phyloP scores from a whole-genome alignment of 2,888 invertebrate genomes.

The Dromius quadrimaculatus region DNA sequence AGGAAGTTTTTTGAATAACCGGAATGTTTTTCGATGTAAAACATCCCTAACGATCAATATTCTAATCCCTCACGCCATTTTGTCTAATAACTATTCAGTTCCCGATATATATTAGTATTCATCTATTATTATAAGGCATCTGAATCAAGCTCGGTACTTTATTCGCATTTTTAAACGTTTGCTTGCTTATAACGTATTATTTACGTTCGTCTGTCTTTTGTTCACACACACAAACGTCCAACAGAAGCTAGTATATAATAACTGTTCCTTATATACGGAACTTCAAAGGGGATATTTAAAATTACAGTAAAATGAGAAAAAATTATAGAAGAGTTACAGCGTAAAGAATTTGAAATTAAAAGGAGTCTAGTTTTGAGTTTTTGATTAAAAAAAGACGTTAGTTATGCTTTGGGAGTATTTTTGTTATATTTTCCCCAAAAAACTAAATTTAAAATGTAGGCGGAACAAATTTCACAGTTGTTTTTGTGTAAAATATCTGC shows the following conservation, averaged over 20 bases:
- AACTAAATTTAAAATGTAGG: too few species aligned
- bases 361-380: slow-evolving; percentile 14
- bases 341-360: slow-evolving; percentile 30
- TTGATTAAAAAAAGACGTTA: slow-evolving; percentile 25
- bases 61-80: slow-evolving; percentile 20
- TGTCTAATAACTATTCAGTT: slow-evolving; percentile 14
- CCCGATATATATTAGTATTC: slow-evolving; percentile 28
- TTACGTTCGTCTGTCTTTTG: slow-evolving; percentile 26
- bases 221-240: slow-evolving; percentile 11
- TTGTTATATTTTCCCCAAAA: too few species aligned
- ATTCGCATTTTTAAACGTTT: slow-evolving; percentile 35
- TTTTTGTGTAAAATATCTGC: too few species aligned
- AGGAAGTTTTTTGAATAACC: too few species aligned
- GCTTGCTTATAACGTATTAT: slow-evolving; percentile 35
- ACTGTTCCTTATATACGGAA: slow-evolving; percentile 29
- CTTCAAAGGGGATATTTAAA: slow-evolving; percentile 24
- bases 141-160: slow-evolving; percentile 30
- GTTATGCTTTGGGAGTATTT: slow-evolving; percentile 3
- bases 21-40: too few species aligned
- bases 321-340: slow-evolving; percentile 23
- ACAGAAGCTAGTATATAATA: neutral
- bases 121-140: slow-evolving; percentile 26
- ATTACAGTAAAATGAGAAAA: slow-evolving; percentile 35
- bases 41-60: slow-evolving; percentile 27
- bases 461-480: too few species aligned